Evolutionary conservation across 2,888 invertebrate species (phyloP), one percentile per base, ranked within the genome.

Genomic region (Sphaerophoria rueppellii): DNA sequence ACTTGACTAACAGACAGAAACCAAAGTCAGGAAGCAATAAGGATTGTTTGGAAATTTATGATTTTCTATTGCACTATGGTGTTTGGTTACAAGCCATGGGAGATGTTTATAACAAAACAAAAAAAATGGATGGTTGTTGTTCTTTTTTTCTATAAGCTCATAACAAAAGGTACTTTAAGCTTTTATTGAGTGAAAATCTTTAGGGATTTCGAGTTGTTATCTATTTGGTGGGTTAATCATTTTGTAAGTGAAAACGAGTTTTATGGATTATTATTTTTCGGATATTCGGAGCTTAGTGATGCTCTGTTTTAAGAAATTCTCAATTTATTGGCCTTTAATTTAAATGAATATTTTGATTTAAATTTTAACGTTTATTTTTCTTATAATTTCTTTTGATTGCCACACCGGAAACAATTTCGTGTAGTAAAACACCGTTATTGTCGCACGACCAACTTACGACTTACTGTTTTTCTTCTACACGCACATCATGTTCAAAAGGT

Each of bases 21-120:
- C 11, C 34, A 34, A 43, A 54, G 72, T 48, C 65, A 70, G 81
- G 70, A 67, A 67, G 81, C 77, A 82, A 74, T 82, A 77, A 86
- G 86, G 86, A 77, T 86, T 82, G 77, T 24, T 52, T 7, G 74
- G 60, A 82, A 86, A 86, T 86, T 86, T 86, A 86, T 78, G 77
- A 82, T 71, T 74, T 81, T 65, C 71, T 52, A 58, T 52, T 70
- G 14, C 32, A 37, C 11, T 2, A 43, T 1, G 37, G 7, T 60
- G 61, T 46, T 61, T 32, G 46, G 35, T 34, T 34, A 40, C 9
- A 37, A 54, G 65, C 40, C 12, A 40, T 37, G 7, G 34, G 14
- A 9, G 24, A n/a, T 24, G 40, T 55, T 24, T 35, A 14, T 40
- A 67, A 54, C 60, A 40, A 69, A 16, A 54, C 55, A 12, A 7